Base-by-base conservation (phyloP, 1,140 invertebrate species). In the Plutomurus gul region DNA sequence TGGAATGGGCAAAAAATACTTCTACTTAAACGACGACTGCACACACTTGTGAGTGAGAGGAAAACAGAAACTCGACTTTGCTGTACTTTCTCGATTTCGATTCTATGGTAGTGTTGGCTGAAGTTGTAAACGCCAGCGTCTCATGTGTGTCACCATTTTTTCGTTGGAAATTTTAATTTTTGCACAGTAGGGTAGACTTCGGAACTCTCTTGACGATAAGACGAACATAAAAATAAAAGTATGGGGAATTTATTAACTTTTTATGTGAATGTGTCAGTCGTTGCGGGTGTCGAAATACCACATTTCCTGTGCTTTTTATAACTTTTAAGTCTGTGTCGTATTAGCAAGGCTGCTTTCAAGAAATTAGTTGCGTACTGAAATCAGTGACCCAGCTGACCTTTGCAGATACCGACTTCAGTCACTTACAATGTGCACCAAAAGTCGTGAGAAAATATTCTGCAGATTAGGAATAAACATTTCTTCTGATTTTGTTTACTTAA, bases 151-250 rank as follows among this genome's bases (percentile, higher is more conserved):
- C 56, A 65, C 56, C 56, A 10, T 65, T 56, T 65, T 65, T 65
- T 65, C 22, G 27, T 65, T 65, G 25, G 25, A 51, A 51, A 51
- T 11, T 65, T 33, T 65, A 65, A 65, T 65, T 65, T 65, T 65
- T 65, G 56, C 56, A 65, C 56, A 65, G 56, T 65, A 65, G 56
- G 56, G 56, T 65, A 65, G 27, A 65, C 10, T 65, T 51, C n/a
- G n/a, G n/a, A n/a, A n/a, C n/a, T n/a, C n/a, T n/a, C n/a, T n/a
- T n/a, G n/a, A n/a, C n/a, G n/a, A n/a, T n/a, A n/a, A n/a, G n/a
- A n/a, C n/a, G n/a, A n/a, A n/a, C n/a, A n/a, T n/a, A n/a, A n/a
- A n/a, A n/a, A n/a, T n/a, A n/a, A n/a, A n/a, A n/a, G n/a, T n/a
- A n/a, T n/a, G n/a, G n/a, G n/a, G n/a, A n/a, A n/a, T n/a, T 36